A percentile compares a stretch with the other conserved stretches of the same genome.
Evolutionary conservation across 1,140 invertebrate genomes (phyloP).

Genomic region (Orussus abietinus): DNA sequence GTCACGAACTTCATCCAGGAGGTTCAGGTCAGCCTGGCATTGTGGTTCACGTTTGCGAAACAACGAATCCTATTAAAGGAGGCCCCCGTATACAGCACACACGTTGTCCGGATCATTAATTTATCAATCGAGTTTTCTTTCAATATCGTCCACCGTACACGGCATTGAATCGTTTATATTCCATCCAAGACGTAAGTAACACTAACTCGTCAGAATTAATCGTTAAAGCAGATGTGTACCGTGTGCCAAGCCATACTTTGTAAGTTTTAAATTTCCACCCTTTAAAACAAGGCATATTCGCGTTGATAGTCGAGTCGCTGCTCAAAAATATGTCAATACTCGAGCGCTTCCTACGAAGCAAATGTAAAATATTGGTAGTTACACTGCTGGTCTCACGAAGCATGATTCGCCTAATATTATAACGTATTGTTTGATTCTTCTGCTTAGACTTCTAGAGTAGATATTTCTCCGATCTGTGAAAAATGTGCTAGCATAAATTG

Average conservation of each 20-base stretch:
- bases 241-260: constrained; percentile 21
- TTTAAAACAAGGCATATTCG: no score
- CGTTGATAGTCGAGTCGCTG: no score
- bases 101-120: constrained; percentile 49
- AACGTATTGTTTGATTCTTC: no score
- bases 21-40: constrained; percentile 84
- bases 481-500: no score
- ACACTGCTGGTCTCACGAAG: no score
- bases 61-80: constrained; percentile 32
- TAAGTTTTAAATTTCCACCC: constrained; percentile 22
- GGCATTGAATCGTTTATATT: constrained; percentile 39
- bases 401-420: no score
- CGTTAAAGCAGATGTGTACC: no score
- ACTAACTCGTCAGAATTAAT: constrained; percentile 16
- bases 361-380: no score
- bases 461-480: no score
- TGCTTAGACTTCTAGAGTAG: no score
- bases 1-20: constrained; percentile 79
- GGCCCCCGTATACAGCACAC: constrained; percentile 46
- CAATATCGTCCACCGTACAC: constrained; percentile 17
- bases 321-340: no score
- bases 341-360: no score
- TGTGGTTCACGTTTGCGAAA: constrained; percentile 75
- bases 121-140: constrained; percentile 8
- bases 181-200: constrained; percentile 32